Evolutionary conservation across 2,797 vertebrate genomes (phyloP), one percentile per base, ranked within the genome.

Genomic region (Dermochelys coriacea): DNA sequence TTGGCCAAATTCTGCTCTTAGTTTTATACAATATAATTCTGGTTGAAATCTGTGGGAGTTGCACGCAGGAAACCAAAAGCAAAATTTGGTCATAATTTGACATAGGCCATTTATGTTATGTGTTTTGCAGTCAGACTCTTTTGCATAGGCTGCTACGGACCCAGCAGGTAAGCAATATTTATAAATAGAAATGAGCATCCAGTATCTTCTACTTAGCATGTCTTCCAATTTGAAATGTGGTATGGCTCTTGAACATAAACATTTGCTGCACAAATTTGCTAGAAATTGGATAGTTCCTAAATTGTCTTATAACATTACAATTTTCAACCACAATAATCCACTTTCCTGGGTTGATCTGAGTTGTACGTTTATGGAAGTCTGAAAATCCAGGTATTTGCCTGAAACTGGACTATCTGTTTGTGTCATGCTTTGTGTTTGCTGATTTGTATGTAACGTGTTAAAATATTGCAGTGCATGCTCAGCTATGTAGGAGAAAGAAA

Each of bases 341-440:
- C 18, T 93, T 92, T 68, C 82, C 82, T 78, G 45, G 37, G 51
- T 50, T 91, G 71, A 88, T 74, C 49, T 85, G 50, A 77, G 83
- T 29, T 77, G 77, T 93, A 84, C 14, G 2, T 85, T 93, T 91
- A 87, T 80, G 82, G 78, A 96, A 97, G 82, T 91, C 37, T 94
- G 74, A 87, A 95, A 77, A 50, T 94, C 82, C 50, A 84, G 52
- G 54, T 87, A 51, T 94, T 96, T 89, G 79, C 83, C 52, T 57
- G 61, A 89, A 89, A 47, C n/a, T 47, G 2, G 27, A 84, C 81
- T 16, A 57, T 82, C 49, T 51, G 2, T 81, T 92, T 88, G 16
- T 54, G 75, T 31, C 82, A 68, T 93, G 27, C 50, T 7, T 1
- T 64, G 49, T 82, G 74, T 81, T 45, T 64, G 12, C 82, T 34